Conservation (phyloP, 2,888 invertebrate genomes). For the Hirtodrosophila duncani region DNA sequence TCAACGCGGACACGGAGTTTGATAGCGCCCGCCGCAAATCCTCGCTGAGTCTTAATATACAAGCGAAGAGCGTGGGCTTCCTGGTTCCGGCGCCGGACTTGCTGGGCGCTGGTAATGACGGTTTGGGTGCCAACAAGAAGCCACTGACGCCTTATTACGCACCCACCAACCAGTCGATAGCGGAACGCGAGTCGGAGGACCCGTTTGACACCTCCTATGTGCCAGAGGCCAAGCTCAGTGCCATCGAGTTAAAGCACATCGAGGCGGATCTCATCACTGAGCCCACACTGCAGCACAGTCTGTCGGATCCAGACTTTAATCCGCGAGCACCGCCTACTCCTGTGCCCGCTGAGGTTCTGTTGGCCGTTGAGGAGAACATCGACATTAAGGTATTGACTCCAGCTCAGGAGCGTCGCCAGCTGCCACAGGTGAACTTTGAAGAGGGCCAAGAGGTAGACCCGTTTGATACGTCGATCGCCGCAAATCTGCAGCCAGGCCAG, state of each 20-base stretch:
- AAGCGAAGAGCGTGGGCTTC: conserved; percentile 81
- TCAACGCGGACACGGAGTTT: conserved; percentile 38
- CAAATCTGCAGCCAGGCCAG: conserved; percentile 85
- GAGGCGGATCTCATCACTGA: conserved; percentile 84
- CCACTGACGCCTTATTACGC: conserved; percentile 91
- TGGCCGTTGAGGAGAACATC: conserved; percentile 81
- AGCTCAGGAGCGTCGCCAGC: conserved; percentile 79
- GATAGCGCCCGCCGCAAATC: conserved; percentile 80
- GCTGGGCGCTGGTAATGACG: conserved; percentile 81
- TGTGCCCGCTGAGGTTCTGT: conserved; percentile 74
- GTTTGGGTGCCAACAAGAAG: conserved; percentile 81
- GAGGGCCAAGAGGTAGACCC: conserved; percentile 82
- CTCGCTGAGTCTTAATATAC: conserved; percentile 81
- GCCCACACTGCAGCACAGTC: conserved; percentile 79
- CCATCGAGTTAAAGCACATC: conserved; percentile 86
- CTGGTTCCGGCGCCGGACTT: conserved; percentile 82
- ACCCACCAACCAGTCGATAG: conserved; percentile 77
- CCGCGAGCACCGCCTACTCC: conserved; percentile 79
- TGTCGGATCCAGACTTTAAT: conserved; percentile 83
- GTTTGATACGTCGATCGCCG: conserved; percentile 90
- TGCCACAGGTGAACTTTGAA: conserved; percentile 29
- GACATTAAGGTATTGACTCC: conserved; percentile 86
- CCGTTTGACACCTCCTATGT: conserved; percentile 94
- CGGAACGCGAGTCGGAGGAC: conserved; percentile 81
- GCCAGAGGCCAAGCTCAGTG: conserved; percentile 85